Conservation (phyloP, 2,797 vertebrate species). For the Enoplosus armatus region DNA sequence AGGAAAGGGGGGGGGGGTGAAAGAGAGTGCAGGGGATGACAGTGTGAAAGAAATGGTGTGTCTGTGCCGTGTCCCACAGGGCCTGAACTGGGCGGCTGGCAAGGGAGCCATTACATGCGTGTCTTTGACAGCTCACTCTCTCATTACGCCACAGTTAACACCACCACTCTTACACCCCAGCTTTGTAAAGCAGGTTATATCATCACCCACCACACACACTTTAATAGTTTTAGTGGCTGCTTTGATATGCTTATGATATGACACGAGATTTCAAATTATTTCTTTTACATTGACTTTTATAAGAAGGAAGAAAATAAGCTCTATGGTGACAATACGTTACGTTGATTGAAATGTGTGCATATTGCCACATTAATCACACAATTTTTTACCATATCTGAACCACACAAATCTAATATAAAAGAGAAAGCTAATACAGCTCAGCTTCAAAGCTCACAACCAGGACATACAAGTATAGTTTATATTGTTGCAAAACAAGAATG, state of each 20-base stretch:
- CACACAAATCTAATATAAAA: neutral
- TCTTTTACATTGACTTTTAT: neutral
- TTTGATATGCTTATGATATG: constrained; percentile 56
- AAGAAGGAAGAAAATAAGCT: neutral
- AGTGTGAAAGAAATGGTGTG: constrained; percentile 71
- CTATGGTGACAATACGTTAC: neutral
- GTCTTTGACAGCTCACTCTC: constrained; percentile 86
- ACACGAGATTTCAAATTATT: neutral
- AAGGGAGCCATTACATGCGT: constrained; percentile 85
- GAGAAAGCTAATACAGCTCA: neutral
- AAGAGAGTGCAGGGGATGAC: constrained; percentile 47
- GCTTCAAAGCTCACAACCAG: neutral
- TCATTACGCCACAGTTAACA: constrained; percentile 84
- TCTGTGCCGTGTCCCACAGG: constrained; percentile 79
- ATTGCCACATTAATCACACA: neutral
- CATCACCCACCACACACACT: constrained; percentile 50
- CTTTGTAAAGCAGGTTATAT: constrained; percentile 69
- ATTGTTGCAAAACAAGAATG: neutral
- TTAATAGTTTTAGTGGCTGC: constrained; percentile 52
- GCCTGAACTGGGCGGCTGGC: constrained; percentile 82
- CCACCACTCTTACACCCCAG: constrained; percentile 58
- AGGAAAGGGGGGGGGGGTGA: constrained; percentile 29
- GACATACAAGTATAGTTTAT: neutral
- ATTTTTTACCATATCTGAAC: neutral
- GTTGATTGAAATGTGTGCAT: neutral